phyloP scores from a whole-genome alignment of 2,113 vertebrate species.

The Taxidea taxus region DNA sequence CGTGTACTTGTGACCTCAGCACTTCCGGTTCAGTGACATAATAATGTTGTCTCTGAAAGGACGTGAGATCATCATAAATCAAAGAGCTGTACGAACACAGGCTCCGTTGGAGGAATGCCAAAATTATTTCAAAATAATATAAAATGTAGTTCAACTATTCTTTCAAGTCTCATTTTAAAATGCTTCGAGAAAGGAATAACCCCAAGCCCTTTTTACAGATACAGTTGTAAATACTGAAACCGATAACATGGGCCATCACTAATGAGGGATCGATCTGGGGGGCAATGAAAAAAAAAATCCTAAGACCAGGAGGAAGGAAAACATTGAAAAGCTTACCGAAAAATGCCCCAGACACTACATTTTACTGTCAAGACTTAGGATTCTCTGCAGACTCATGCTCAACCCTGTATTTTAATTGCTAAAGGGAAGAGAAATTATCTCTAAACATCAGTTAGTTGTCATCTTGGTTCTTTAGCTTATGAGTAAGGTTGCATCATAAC shows the following conservation, averaged over 20 bases:
- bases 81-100: slow-evolving; percentile 39
- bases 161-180: slow-evolving; percentile 66
- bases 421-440: slow-evolving; percentile 17
- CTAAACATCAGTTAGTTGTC: slow-evolving; percentile 40
- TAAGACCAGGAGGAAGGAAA: slow-evolving; percentile 55
- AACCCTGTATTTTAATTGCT: background rate
- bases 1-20: slow-evolving; percentile 56
- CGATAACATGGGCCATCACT: slow-evolving; percentile 60
- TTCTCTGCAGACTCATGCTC: slow-evolving; percentile 42
- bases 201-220: slow-evolving; percentile 48
- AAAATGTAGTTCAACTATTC: slow-evolving; percentile 58
- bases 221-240: slow-evolving; percentile 74
- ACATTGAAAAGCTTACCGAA: slow-evolving; percentile 41
- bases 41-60: slow-evolving; percentile 71
- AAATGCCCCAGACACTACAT: slow-evolving; percentile 44
- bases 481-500: background rate
- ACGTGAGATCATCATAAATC: slow-evolving; percentile 65
- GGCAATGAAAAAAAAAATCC: slow-evolving; percentile 24
- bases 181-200: slow-evolving; percentile 63
- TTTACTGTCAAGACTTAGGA: slow-evolving; percentile 51
- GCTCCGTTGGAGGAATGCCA: slow-evolving; percentile 40
- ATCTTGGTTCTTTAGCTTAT: slow-evolving; percentile 45
- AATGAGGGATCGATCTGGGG: slow-evolving; percentile 61
- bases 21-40: slow-evolving; percentile 55
- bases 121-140: slow-evolving; percentile 73